These are phyloP conservation scores for Rhopalosiphum nymphaeae DNA, from an alignment of 2,888 invertebrate species.

Conservation along the genomic window DNA sequence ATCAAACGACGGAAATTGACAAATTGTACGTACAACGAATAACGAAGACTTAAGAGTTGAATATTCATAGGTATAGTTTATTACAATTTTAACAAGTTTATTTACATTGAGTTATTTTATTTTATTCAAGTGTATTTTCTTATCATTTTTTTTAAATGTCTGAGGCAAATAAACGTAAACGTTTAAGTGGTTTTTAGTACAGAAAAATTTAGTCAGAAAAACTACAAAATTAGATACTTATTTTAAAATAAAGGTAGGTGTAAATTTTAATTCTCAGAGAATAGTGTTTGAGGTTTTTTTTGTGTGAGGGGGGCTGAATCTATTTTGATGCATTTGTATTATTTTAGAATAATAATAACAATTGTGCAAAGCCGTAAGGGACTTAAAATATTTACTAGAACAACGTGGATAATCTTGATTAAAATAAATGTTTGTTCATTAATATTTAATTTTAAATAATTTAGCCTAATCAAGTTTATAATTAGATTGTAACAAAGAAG, in stretches of 20 bases:
- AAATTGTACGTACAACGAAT: no score
- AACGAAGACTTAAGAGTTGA: no score
- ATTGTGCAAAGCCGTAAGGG: not conserved
- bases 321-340: not conserved
- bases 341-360: not conserved
- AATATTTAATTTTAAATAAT: not conserved
- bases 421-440: conserved; percentile 1
- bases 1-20: no score
- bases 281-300: no score
- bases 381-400: not conserved
- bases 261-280: no score
- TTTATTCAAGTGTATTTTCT: no score
- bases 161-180: conserved; percentile 1
- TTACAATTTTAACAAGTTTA: no score
- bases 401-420: no score
- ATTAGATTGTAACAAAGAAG: not conserved
- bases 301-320: not conserved
- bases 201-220: not conserved
- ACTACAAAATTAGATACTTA: not conserved
- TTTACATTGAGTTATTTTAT: no score
- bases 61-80: no score
- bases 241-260: not conserved
- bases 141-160: not conserved
- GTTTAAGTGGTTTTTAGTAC: conserved; percentile 1
- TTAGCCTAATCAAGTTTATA: not conserved